Conservation (phyloP, 2,888 invertebrate genomes). For the Theodoxus fluviatilis region DNA sequence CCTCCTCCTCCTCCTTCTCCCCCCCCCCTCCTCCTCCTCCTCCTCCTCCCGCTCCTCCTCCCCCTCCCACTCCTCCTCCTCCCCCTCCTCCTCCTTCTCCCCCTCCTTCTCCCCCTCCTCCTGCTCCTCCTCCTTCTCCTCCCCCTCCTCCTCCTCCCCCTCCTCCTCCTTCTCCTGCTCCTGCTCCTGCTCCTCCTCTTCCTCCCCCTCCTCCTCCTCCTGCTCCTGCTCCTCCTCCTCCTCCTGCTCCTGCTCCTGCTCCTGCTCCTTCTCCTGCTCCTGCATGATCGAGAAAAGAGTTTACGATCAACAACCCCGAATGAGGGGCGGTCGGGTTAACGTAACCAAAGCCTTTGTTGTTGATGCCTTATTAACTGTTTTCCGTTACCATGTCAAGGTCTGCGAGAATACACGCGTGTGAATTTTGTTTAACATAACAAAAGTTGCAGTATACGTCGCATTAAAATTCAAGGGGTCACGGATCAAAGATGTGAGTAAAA, state of each 20-base stretch:
- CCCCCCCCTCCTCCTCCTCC: conserved; percentile 13
- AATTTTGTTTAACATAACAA: no score
- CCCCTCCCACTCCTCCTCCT: not conserved
- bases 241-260: not conserved
- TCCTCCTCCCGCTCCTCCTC: conserved; percentile 12
- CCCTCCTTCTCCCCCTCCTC: not conserved
- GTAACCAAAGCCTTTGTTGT: no score
- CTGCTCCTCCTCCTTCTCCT: not conserved
- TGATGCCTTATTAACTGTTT: no score
- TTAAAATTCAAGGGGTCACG: no score
- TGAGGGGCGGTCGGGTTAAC: no score
- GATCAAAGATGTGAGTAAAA: no score
- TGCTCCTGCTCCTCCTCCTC: not conserved
- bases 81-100: conserved; percentile 3
- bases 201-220: not conserved
- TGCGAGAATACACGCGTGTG: no score
- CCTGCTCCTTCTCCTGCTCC: not conserved
- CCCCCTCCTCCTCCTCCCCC: not conserved
- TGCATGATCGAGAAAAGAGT: no score
- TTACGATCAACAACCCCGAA: no score
- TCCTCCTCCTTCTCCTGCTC: not conserved
- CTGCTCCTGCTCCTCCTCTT: not conserved
- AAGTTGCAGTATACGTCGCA: no score
- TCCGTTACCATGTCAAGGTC: no score
- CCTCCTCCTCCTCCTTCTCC: not conserved